A percentile compares a stretch with the other conserved stretches of the same genome.
phyloP scores from a whole-genome alignment of 2,797 vertebrate species.

The Streptopelia turtur region DNA sequence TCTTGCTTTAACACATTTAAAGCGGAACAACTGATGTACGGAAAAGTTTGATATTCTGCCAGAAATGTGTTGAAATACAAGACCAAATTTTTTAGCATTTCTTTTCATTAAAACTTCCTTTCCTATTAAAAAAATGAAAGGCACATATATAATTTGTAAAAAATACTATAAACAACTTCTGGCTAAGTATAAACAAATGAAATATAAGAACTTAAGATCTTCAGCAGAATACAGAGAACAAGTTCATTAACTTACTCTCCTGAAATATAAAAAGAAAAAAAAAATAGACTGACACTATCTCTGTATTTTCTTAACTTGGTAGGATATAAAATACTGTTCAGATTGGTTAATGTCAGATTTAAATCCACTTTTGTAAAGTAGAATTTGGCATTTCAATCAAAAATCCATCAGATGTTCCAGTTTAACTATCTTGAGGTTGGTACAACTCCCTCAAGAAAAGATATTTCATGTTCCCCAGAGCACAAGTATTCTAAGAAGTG shows the following conservation, averaged over 20 bases:
- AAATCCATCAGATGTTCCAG: slow-evolving; percentile 56
- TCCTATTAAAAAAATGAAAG: neutral
- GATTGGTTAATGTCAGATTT: neutral
- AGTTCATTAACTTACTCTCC: neutral
- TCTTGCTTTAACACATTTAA: neutral
- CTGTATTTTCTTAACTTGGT: neutral
- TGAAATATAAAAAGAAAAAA: neutral
- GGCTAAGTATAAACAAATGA: neutral
- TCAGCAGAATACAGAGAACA: neutral
- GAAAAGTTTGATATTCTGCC: neutral
- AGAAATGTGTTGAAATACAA: neutral
- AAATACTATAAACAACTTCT: neutral
- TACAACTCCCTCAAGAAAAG: slow-evolving; percentile 57
- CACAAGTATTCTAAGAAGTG: slow-evolving; percentile 51
- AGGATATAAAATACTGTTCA: neutral
- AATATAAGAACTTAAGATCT: neutral
- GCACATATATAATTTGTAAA: neutral
- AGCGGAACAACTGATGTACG: neutral
- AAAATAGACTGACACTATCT: neutral
- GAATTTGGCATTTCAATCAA: slow-evolving; percentile 45
- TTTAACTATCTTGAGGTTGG: slow-evolving; percentile 62
- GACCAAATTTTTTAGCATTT: neutral
- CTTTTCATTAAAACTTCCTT: neutral
- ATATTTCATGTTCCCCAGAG: slow-evolving; percentile 53
- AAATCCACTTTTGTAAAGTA: slow-evolving; percentile 11